phyloP scores from a whole-genome alignment of 2,888 invertebrate genomes.

The Laothoe populi region DNA sequence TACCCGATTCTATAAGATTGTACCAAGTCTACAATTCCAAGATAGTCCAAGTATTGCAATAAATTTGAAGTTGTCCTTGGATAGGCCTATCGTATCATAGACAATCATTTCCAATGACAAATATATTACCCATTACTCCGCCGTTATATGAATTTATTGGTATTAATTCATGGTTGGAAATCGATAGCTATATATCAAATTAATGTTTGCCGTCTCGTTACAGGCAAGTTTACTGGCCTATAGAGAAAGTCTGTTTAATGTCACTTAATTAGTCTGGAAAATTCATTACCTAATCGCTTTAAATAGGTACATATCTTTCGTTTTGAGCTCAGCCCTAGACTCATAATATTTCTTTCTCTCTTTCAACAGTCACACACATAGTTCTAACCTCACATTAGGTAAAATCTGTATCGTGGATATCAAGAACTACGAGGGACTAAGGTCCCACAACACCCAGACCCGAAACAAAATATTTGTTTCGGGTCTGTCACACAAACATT shows the following conservation, averaged over 20 bases:
- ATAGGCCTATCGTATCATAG: constrained; percentile 3
- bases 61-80: constrained; percentile 19
- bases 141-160: constrained; percentile 19
- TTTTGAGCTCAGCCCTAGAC: too few species aligned
- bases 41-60: neutral
- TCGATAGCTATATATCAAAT: constrained; percentile 20
- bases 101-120: constrained; percentile 15
- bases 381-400: too few species aligned
- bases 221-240: neutral
- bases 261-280: neutral
- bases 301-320: too few species aligned
- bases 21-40: constrained; percentile 1
- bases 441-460: too few species aligned
- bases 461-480: too few species aligned
- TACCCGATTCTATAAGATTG: neutral
- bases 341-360: too few species aligned
- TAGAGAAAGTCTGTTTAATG: neutral
- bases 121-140: constrained; percentile 18
- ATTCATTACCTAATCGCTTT: too few species aligned
- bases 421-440: too few species aligned
- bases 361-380: too few species aligned
- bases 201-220: constrained; percentile 13
- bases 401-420: too few species aligned
- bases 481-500: too few species aligned
- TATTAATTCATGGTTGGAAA: constrained; percentile 22